These are phyloP conservation scores for Eilema griseolum DNA, from an alignment of 2,888 invertebrate species.

Conservation along the genomic window DNA sequence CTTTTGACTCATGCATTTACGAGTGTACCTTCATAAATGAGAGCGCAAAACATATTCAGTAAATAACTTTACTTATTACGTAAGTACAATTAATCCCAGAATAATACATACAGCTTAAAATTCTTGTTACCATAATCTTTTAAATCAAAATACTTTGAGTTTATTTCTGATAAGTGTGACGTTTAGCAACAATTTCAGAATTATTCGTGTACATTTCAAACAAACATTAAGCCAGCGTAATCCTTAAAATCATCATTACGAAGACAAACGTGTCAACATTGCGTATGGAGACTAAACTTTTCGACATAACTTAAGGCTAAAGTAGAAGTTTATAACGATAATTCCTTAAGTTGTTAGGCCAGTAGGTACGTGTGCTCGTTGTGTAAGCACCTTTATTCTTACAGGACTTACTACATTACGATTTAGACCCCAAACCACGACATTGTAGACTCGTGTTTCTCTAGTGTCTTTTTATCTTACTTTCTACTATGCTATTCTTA, in stretches of 20 bases:
- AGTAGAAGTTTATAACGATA: slow-evolving; percentile 11
- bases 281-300: slow-evolving; percentile 13
- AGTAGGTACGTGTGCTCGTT: neutral
- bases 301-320: neutral
- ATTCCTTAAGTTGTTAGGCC: slow-evolving; percentile 15
- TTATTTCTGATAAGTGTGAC: slow-evolving; percentile 5
- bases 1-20: neutral
- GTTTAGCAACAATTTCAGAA: neutral
- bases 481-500: no score
- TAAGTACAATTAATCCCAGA: neutral
- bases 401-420: neutral
- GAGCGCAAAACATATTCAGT: neutral
- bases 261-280: slow-evolving; percentile 6
- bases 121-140: slow-evolving; percentile 1
- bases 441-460: neutral
- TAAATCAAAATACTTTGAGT: neutral
- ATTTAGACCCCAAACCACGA: neutral
- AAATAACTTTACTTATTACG: slow-evolving; percentile 1
- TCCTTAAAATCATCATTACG: slow-evolving; percentile 9
- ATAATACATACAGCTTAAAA: neutral
- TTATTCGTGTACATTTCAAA: neutral
- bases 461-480: neutral
- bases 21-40: neutral
- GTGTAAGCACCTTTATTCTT: slow-evolving; percentile 1
- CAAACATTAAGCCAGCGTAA: slow-evolving; percentile 3